phyloP scores from a whole-genome alignment of 1,140 invertebrate species.

The Sinella curviseta region DNA sequence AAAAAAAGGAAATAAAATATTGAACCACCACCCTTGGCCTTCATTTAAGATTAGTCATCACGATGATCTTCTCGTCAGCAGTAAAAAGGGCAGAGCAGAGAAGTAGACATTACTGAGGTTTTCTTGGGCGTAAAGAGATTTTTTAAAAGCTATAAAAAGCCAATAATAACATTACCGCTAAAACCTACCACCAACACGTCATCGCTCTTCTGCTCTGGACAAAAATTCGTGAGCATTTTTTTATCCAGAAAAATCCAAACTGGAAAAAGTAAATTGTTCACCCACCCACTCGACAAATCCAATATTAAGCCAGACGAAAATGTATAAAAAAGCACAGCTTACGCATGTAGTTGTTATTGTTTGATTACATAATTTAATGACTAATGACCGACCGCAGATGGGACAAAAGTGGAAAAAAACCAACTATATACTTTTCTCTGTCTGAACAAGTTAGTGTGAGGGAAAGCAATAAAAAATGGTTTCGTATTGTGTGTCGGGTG shows the following conservation, averaged over 20 bases:
- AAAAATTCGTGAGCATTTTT: no score
- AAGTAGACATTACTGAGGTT: no score
- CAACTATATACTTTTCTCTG: no score
- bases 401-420: background rate
- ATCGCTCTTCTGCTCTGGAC: no score
- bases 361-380: background rate
- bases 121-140: background rate
- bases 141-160: background rate
- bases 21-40: background rate
- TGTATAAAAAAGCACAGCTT: background rate
- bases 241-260: no score
- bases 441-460: background rate
- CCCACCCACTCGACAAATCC: background rate
- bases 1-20: no score
- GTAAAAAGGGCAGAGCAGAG: no score
- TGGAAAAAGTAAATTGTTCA: background rate
- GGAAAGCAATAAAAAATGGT: background rate
- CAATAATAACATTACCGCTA: background rate
- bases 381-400: background rate
- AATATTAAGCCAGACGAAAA: background rate
- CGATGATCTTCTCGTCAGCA: background rate
- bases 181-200: no score
- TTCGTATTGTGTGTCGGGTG: background rate
- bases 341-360: background rate
- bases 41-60: background rate